A percentile compares a stretch with the other conserved stretches of the same genome.
Conservation (phyloP, 2,888 invertebrate species). For the Luperina testacea region DNA sequence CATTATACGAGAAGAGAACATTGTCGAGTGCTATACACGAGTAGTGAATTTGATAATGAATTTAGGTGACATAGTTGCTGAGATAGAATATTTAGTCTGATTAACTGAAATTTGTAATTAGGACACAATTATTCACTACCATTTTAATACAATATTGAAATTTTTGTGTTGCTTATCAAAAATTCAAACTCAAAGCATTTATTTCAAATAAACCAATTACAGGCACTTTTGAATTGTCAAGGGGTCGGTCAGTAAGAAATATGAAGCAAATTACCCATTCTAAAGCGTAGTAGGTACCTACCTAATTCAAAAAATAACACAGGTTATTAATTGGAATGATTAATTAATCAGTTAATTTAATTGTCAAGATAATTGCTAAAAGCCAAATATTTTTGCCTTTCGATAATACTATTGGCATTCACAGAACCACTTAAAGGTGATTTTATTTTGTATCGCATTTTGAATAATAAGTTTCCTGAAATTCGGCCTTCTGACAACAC, state of each 20-base stretch:
- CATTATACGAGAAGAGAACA: conserved; percentile 5
- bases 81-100: not conserved
- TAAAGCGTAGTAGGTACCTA: too few relatives aligned
- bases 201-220: not conserved
- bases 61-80: conserved; percentile 1
- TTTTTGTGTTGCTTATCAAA: too few relatives aligned
- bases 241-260: not conserved
- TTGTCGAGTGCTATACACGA: conserved; percentile 15
- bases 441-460: not conserved
- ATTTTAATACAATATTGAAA: too few relatives aligned
- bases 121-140: not conserved
- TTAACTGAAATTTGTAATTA: not conserved
- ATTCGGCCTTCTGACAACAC: not conserved
- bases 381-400: not conserved
- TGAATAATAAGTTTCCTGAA: not conserved
- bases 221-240: not conserved
- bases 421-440: too few relatives aligned
- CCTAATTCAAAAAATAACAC: too few relatives aligned
- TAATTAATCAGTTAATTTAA: not conserved
- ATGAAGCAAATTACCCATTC: too few relatives aligned
- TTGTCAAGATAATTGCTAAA: not conserved
- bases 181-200: not conserved
- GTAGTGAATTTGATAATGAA: not conserved
- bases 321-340: too few relatives aligned
- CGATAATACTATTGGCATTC: not conserved